These are phyloP conservation scores for Zelostemma sp. DNA, from an alignment of 1,140 invertebrate species.

Conservation along the genomic window DNA sequence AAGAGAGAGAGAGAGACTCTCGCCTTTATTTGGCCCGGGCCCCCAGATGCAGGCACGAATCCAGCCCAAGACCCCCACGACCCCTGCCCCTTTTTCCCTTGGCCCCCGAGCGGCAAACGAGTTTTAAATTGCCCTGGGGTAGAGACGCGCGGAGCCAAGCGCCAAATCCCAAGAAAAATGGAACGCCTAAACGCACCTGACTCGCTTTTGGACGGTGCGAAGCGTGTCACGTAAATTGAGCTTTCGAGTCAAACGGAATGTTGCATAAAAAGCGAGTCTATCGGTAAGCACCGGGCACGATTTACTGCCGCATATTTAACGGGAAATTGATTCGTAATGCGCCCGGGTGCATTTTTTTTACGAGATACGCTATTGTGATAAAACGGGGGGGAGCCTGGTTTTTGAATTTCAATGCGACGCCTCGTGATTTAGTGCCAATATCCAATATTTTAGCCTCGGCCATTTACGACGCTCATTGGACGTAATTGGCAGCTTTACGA, in stretches of 20 bases:
- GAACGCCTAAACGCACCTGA: constrained; percentile 46
- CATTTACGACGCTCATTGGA: constrained; percentile 1
- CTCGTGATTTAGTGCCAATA: constrained; percentile 19
- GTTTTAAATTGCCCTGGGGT: constrained; percentile 58
- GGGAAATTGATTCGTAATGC: constrained; percentile 43
- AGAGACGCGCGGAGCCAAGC: constrained; percentile 41
- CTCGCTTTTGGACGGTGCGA: background rate
- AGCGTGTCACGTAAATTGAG: constrained; percentile 8
- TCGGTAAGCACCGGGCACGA: constrained; percentile 12
- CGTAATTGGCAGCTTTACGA: background rate
- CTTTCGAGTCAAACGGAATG: constrained; percentile 6
- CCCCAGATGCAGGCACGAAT: constrained; percentile 56
- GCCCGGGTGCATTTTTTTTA: constrained; percentile 13
- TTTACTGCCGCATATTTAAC: constrained; percentile 27
- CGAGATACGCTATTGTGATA: constrained; percentile 28
- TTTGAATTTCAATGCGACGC: constrained; percentile 27
- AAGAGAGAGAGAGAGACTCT: constrained; percentile 39
- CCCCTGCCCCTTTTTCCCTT: constrained; percentile 13
- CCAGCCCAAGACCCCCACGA: constrained; percentile 28
- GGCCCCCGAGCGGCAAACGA: constrained; percentile 52
- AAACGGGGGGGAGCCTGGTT: constrained; percentile 18
- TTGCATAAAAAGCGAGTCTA: constrained; percentile 6
- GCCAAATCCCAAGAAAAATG: constrained; percentile 49
- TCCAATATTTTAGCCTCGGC: background rate
- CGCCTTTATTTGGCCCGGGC: constrained; percentile 48